phyloP scores from a whole-genome alignment of 2,888 invertebrate genomes.

The Sarcophaga variegata region DNA sequence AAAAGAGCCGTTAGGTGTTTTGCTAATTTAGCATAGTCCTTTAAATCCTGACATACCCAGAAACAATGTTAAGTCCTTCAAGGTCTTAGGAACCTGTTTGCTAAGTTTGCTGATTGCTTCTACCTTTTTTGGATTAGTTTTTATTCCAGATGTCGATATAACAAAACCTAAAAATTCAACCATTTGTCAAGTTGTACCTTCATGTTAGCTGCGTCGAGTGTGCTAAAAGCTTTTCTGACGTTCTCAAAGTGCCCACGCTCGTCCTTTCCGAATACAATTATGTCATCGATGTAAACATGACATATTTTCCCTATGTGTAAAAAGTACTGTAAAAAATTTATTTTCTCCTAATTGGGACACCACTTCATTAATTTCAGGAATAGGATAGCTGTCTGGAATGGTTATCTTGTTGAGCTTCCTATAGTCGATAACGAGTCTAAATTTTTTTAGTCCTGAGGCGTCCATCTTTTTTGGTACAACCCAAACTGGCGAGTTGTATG shows the following conservation, averaged over 20 bases:
- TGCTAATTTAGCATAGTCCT: neutral
- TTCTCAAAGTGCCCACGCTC: conserved; percentile 28
- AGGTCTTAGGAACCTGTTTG: too few relatives aligned
- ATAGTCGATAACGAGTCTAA: conserved; percentile 24
- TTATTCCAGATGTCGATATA: conserved; percentile 17
- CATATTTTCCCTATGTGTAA: neutral
- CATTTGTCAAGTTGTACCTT: conserved; percentile 55
- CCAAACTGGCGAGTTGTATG: neutral
- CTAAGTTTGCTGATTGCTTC: conserved; percentile 10
- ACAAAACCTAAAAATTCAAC: conserved; percentile 31
- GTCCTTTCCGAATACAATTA: neutral
- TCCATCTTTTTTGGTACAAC: conserved; percentile 54
- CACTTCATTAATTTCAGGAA: conserved; percentile 35
- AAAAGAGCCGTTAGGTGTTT: neutral
- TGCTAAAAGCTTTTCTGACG: conserved; percentile 47
- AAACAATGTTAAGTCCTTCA: too few relatives aligned
- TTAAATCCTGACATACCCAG: neutral
- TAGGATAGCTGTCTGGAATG: conserved; percentile 33
- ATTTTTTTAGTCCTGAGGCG: conserved; percentile 28
- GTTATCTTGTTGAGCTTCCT: conserved; percentile 37
- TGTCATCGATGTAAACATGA: too few relatives aligned
- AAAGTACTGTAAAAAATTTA: conserved; percentile 38
- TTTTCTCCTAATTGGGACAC: conserved; percentile 28
- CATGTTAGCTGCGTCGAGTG: conserved; percentile 41
- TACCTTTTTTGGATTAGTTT: conserved; percentile 7